Conservation (phyloP, 2,888 invertebrate genomes). For the Quadriops clusia region DNA sequence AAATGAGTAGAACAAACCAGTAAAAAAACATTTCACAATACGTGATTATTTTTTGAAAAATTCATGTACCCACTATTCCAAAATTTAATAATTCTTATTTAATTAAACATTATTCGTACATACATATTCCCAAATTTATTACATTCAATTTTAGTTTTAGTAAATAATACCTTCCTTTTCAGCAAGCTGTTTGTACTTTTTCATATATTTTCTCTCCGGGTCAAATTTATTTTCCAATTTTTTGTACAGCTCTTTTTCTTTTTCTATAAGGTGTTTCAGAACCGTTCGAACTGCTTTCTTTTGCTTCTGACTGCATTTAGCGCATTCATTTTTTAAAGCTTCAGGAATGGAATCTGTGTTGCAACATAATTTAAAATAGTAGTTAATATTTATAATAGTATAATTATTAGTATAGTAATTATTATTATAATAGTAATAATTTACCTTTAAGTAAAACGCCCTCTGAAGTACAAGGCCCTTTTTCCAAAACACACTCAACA, state of each 20-base stretch:
- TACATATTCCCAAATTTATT: too few species aligned
- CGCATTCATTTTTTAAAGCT: slow-evolving; percentile 50
- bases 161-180: slow-evolving; percentile 17
- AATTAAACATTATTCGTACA: too few species aligned
- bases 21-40: too few species aligned
- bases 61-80: too few species aligned
- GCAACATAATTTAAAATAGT: too few species aligned
- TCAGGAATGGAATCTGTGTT: slow-evolving; percentile 41
- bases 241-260: slow-evolving; percentile 50
- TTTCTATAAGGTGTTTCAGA: slow-evolving; percentile 47
- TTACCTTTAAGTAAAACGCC: slow-evolving; percentile 60
- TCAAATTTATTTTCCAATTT: slow-evolving; percentile 53
- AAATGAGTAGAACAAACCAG: too few species aligned
- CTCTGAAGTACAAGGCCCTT: slow-evolving; percentile 55
- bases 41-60: too few species aligned
- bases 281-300: slow-evolving; percentile 49
- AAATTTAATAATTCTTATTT: too few species aligned
- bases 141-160: slow-evolving; percentile 12
- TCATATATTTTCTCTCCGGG: slow-evolving; percentile 31
- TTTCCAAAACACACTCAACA: slow-evolving; percentile 51
- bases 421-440: too few species aligned
- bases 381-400: too few species aligned
- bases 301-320: slow-evolving; percentile 46
- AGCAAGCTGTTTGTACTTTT: slow-evolving; percentile 13
- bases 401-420: too few species aligned